Conservation (phyloP, 2,888 invertebrate genomes). For the Ophion ellenae region DNA sequence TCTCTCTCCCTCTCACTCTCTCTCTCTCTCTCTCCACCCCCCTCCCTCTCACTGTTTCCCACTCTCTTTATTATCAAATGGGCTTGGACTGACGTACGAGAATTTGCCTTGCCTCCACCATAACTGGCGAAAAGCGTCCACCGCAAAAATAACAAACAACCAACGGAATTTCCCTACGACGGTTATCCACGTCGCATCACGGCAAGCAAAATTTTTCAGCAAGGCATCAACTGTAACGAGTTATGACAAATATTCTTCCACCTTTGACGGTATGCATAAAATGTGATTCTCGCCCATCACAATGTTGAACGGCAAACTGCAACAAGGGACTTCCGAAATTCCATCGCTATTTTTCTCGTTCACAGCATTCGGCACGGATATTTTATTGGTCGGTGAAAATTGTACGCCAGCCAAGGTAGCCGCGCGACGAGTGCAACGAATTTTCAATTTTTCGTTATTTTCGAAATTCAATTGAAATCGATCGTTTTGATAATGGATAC, state of each 20-base stretch:
- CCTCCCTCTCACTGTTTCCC: background rate
- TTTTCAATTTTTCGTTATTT: too few relatives aligned
- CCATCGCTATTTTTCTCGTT: background rate
- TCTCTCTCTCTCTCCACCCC: constrained; percentile 2
- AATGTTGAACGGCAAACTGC: background rate
- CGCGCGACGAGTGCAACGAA: too few relatives aligned
- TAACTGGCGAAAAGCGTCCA: constrained; percentile 53
- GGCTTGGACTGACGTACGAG: constrained; percentile 14
- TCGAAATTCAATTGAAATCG: too few relatives aligned
- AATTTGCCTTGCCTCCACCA: constrained; percentile 38
- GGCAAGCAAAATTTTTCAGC: background rate
- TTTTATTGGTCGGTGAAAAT: background rate
- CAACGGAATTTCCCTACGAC: constrained; percentile 50
- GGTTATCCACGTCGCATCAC: constrained; percentile 30
- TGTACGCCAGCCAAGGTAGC: too few relatives aligned
- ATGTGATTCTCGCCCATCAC: background rate
- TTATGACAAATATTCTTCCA: background rate
- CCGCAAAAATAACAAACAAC: constrained; percentile 52
- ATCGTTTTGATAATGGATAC: too few relatives aligned
- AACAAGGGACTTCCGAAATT: background rate
- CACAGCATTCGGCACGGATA: background rate
- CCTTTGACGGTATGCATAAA: background rate
- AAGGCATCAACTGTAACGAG: background rate
- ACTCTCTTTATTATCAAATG: constrained; percentile 13
- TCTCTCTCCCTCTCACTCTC: too few relatives aligned